Conservation (phyloP, 2,888 invertebrate genomes). For the Agrotis exclamationis region DNA sequence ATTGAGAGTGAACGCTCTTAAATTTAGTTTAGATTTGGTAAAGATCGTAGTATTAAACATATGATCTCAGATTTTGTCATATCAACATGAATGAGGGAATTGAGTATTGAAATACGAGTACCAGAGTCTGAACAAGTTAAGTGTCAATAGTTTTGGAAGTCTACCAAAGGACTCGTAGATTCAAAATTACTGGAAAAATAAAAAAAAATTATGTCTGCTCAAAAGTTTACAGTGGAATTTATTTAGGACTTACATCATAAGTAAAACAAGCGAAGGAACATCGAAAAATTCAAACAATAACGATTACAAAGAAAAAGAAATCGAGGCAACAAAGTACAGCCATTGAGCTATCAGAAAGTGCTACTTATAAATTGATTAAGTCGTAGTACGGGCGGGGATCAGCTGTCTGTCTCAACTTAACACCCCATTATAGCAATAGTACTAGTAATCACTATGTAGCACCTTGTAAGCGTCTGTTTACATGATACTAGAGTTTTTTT, state of each 20-base stretch:
- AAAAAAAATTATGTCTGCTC: no score
- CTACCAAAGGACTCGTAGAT: no score
- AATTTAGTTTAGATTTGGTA: no score
- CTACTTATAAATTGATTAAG: conserved; percentile 60
- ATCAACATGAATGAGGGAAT: not conserved
- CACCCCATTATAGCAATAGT: conserved; percentile 79
- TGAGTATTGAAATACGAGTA: not conserved
- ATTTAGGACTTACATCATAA: not conserved
- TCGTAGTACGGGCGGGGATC: conserved; percentile 69
- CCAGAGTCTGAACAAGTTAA: not conserved
- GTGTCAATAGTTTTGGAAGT: not conserved
- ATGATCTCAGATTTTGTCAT: not conserved
- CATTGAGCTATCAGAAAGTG: conserved; percentile 35
- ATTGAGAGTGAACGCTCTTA: no score
- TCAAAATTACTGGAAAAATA: no score
- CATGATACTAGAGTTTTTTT: conserved; percentile 61
- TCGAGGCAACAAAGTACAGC: conserved; percentile 4
- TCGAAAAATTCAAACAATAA: not conserved
- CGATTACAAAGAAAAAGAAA: not conserved
- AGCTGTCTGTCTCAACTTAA: conserved; percentile 83
- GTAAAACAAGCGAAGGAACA: not conserved
- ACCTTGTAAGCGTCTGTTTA: conserved; percentile 65
- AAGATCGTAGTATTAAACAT: not conserved
- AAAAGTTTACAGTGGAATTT: no score
- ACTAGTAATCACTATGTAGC: conserved; percentile 73